Evolutionary conservation across 2,888 invertebrate species (phyloP), one percentile per base, ranked within the genome.

Genomic region (Ochropacha duplaris): DNA sequence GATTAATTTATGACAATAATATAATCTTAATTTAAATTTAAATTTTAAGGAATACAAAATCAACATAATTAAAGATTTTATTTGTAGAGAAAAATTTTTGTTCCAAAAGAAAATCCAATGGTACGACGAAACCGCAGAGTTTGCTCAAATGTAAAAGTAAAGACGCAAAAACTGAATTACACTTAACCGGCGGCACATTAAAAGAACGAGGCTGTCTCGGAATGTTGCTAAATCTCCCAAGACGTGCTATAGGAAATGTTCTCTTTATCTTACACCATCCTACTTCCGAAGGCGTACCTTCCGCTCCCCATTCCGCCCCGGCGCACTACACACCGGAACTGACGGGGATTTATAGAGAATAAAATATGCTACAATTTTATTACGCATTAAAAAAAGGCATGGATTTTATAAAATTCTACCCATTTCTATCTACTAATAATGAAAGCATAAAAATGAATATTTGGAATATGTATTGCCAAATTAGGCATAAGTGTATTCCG

Each of bases 221-320:
- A 87, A 88, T 88, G 88, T 87, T 90, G 86, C 82, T 90, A 90
- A 87, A 86, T 87, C 86, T 87, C 83, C 81, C 84, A 80, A 88
- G 88, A 85, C 87, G 86, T 84, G 88, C 86, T 82, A 88, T 86
- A 90, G 92, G 92, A 91, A 91, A 91, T 90, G 90, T 90, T 90
- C 90, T 86, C 91, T 91, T 90, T 91, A 91, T 92, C 92, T 91
- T 90, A 88, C 86, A 88, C 89, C 89, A 90, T 90, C 89, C 90
- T 81, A 85, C 84, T 90, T 88, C 90, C 90, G 85, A 65, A 89
- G 84, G 79, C 84, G 80, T 77, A 86, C 84, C 87, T 90, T 88
- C 91, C 89, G 88, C 78, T 79, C 80, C 70, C 73, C 81, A 77
- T 88, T 87, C 84, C 90, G 83, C 83, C 68, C 68, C 81, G 78